Conservation (phyloP, 2,113 vertebrate species). For the Chamaea fasciata region DNA sequence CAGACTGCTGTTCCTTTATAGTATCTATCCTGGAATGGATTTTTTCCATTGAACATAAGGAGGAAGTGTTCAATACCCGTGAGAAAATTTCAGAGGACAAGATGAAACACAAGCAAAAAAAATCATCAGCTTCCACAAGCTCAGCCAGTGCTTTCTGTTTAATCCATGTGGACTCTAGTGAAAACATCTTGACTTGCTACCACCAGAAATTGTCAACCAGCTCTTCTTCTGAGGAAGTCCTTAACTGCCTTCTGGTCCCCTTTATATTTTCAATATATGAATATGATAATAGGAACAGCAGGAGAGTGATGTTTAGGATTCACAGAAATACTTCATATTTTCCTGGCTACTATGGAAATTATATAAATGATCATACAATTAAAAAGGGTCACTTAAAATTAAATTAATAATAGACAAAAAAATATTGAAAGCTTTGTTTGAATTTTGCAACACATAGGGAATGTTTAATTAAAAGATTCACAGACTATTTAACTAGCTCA, state of each 20-base stretch:
- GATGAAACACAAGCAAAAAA: background rate
- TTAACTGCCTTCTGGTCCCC: background rate
- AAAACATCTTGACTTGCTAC: background rate
- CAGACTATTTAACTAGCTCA: background rate
- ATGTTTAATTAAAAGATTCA: background rate
- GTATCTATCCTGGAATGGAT: background rate
- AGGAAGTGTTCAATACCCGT: background rate
- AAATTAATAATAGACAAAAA: background rate
- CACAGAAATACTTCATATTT: background rate
- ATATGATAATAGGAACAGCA: background rate
- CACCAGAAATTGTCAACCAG: background rate
- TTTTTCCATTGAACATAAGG: background rate
- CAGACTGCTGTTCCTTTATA: background rate
- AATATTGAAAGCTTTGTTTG: background rate
- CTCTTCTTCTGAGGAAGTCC: background rate
- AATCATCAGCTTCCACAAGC: background rate
- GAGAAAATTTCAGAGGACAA: background rate
- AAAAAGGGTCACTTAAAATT: background rate
- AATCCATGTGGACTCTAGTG: background rate
- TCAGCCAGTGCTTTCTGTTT: background rate
- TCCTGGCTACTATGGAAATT: background rate
- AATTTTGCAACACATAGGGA: background rate
- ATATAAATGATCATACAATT: background rate
- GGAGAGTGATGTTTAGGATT: background rate
- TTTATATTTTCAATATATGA: background rate